Evolutionary conservation across 2,888 invertebrate species (phyloP).

Genomic region (Rotaria magnacalcarata): DNA sequence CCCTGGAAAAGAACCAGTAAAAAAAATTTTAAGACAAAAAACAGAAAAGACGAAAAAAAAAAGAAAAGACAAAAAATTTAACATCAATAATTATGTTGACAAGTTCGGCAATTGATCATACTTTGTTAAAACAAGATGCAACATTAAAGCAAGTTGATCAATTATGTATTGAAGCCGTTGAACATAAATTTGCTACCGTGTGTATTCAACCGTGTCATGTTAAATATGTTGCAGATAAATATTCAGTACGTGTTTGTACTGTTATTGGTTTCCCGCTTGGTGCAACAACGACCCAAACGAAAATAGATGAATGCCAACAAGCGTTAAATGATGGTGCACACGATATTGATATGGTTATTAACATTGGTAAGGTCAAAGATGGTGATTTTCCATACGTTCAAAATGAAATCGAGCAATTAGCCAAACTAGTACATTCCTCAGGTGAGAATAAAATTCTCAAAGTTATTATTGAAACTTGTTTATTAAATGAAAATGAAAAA

Average conservation of each 20-base stretch:
- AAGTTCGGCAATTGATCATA: slow-evolving; percentile 3
- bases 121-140: slow-evolving; percentile 19
- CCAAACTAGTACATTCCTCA: background rate
- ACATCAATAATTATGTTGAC: background rate
- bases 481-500: slow-evolving; percentile 23
- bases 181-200: background rate
- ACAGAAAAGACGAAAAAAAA: background rate
- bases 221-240: background rate
- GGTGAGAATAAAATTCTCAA: slow-evolving; percentile 21
- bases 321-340: background rate
- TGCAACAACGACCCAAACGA: background rate
- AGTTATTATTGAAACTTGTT: slow-evolving; percentile 38
- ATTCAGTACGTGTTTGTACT: background rate
- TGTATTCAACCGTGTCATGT: slow-evolving; percentile 15
- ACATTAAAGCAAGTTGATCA: background rate
- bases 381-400: background rate
- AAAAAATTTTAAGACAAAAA: background rate
- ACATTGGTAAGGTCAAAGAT: slow-evolving; percentile 19
- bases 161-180: background rate
- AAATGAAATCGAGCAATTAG: slow-evolving; percentile 33
- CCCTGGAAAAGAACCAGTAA: background rate
- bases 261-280: slow-evolving; percentile 36
- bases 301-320: slow-evolving; percentile 31
- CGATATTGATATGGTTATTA: slow-evolving; percentile 39
- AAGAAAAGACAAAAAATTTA: background rate